Evolutionary conservation across 2,113 vertebrate genomes (phyloP), one percentile per base, ranked within the genome.

Genomic region (Pelodiscus sinensis): DNA sequence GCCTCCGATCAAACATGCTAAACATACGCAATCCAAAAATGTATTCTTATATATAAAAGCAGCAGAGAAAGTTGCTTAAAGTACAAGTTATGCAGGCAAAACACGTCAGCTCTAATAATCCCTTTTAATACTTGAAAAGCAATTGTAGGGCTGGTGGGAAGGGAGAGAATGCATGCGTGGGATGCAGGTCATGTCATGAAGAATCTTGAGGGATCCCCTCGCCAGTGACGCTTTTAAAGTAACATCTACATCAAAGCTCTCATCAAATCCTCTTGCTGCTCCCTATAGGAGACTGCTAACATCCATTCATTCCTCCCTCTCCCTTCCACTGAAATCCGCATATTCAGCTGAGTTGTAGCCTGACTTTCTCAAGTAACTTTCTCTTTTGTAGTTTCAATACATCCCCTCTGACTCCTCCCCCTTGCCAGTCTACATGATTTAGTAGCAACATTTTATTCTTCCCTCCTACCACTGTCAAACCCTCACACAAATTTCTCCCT

Each of bases 1-100:
- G 86, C 81, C 82, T 94, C 79, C 55, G 54, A 90, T 80, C 89
- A 95, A 88, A 91, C 60, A 91, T 52, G 13, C 75, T 90, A 87
- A n/a, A 86, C 13, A 93, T 92, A 90, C n/a, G 56, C 50, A 24
- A 71, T 29, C 5, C 44, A 44, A 44, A 44, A 44, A 44, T 44
- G 5, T 44, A 44, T 44, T 55, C 9, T 31, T n/a, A 31, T n/a
- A 75, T 73, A 38, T 18, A 73, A 24, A 73, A 73, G 71, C 71
- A 73, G 35, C 71, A 73, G n/a, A 73, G 71, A 73, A 73, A 22
- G 35, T 79, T 93, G 79, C 77, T 87, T 22, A 14, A 90, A 15
- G 31, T 51, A 89, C 79, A 85, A 87, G 35, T 58, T 58, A 88
- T 90, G 9, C 68, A 3, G 52, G 51, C n/a, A 92, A 88, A 88